Base-by-base conservation (phyloP, 2,113 vertebrate species). In the Bolborhynchus lineola region DNA sequence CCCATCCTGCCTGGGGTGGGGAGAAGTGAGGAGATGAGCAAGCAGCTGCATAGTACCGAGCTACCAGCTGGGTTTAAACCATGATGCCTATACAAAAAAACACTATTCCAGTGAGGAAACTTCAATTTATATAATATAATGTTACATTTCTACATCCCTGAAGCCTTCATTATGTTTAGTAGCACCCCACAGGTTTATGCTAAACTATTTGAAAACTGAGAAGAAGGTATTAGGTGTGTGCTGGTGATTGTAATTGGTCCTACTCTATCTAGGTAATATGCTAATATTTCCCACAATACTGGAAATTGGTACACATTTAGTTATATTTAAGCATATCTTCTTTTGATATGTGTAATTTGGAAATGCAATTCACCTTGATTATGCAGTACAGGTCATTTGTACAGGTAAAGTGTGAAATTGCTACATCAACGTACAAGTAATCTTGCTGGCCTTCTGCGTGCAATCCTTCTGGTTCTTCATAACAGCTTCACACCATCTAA, bases 391-490 rank as follows among this genome's bases (percentile, higher is more conserved):
- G 33, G 24, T n/a, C 23, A 65, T 26, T 46, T 50, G 28, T 44
- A 78, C 23, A 68, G 14, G 14, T 39, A 19, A 68, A 47, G 10
- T 55, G 9, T 15, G n/a, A 29, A 64, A 50, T 9, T 35, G 11
- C 9, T 82, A 1, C 33, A 35, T n/a, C 35, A 46, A n/a, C 1
- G 4, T 55, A 14, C 33, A 76, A 24, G 28, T 44, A 49, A 55
- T 21, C 23, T n/a, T 83, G 19, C 17, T n/a, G 15, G 7, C 37
- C 41, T 62, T 72, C 1, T 2, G 9, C 0, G 0, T 52, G 37
- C 4, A 75, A 4, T 39, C 28, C 16, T 53, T 3, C 7, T 79
- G 12, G 14, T 42, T 68, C 39, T 35, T 68, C 2, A 0, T 15
- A 76, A 24, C 35, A 68, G 8, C 17, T 86, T 57, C 35, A 19